Base-by-base conservation (phyloP, 2,888 invertebrate genomes). In the Coleophora flavipennella region DNA sequence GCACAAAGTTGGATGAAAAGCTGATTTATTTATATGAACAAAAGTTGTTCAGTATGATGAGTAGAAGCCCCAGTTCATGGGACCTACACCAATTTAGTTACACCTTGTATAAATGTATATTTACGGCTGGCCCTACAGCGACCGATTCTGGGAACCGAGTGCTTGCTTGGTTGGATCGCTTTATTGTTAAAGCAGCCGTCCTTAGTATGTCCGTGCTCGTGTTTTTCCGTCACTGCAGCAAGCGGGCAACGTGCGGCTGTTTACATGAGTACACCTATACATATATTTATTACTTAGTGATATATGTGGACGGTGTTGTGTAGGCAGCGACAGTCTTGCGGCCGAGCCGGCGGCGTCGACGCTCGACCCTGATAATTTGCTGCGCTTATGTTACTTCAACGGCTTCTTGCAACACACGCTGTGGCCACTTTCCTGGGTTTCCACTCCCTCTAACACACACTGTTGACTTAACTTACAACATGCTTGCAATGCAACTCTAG, bases 321-420 rank as follows among this genome's bases (percentile, higher is more conserved):
- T 75, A 76, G 75, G 76, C 67, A 67, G 71, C 67, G 64, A 50
- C 63, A 55, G 57, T 62, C 70, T 70, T 61, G 66, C 69, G 59
- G 67, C n/a, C 62, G 66, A 54, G 64, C 61, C 62, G 65, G 62
- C 70, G 68, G 55, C 72, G 71, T 57, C 74, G 73, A 66, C 73
- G 73, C 63, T 64, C 77, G 80, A 69, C 81, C 80, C 78, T 81
- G 81, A 79, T 81, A 77, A 78, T 79, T 78, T 79, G 73, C 83
- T 80, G 78, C 77, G 77, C 80, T 79, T 77, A 78, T 69, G 77
- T 76, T 80, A 79, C 78, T 81, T 83, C 78, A 78, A 83, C 73
- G 83, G 83, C 83, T 83, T 83, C 83, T 81, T 80, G 67, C 77
- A 71, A 74, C 78, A 76, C 68, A 20, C 67, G 58, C 61, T 60